phyloP scores from a whole-genome alignment of 2,888 invertebrate genomes.

The Napeogenes sylphis region DNA sequence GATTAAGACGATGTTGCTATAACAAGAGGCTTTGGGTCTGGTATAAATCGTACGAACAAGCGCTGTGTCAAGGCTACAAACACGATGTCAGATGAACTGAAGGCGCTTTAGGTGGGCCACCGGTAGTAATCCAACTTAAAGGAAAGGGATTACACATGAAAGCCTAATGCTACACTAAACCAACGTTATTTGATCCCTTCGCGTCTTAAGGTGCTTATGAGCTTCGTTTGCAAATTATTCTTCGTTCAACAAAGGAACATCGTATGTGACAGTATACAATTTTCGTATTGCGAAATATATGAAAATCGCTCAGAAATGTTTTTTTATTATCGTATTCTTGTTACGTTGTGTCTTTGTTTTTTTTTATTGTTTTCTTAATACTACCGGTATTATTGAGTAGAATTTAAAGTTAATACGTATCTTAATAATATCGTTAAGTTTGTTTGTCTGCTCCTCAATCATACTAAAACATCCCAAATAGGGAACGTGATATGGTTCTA shows the following conservation, averaged over 20 bases:
- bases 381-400: too few species aligned
- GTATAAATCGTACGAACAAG: constrained; percentile 52
- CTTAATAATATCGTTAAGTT: too few species aligned
- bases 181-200: constrained; percentile 59
- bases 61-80: constrained; percentile 53
- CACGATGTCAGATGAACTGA: constrained; percentile 55
- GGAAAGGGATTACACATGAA: constrained; percentile 62
- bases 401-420: too few species aligned
- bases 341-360: too few species aligned
- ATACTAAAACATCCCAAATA: too few species aligned
- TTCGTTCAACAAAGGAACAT: constrained; percentile 54
- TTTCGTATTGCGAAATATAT: constrained; percentile 40
- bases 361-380: too few species aligned
- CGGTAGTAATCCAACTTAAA: constrained; percentile 64
- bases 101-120: constrained; percentile 59
- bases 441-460: too few species aligned
- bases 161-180: constrained; percentile 59
- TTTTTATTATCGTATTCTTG: too few species aligned
- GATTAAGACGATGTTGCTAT: constrained; percentile 32
- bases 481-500: too few species aligned
- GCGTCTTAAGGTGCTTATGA: constrained; percentile 43
- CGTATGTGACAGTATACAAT: constrained; percentile 40
- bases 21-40: constrained; percentile 37
- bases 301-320: too few species aligned
- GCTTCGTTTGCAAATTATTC: constrained; percentile 63